Conservation (phyloP, 2,113 vertebrate genomes). For the Ranitomeya variabilis region DNA sequence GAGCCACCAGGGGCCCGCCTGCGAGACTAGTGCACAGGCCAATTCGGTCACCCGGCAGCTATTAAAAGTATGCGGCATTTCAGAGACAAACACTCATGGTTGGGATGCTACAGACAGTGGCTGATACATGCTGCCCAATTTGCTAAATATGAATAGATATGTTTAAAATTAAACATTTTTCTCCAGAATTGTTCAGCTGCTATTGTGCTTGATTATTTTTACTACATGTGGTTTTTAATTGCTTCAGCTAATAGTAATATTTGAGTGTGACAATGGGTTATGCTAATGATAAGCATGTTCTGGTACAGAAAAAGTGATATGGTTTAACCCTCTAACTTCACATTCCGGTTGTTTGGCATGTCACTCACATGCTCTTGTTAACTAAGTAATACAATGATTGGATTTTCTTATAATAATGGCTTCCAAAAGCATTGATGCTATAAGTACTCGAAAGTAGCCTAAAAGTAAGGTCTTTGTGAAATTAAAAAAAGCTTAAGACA, state of each 20-base stretch:
- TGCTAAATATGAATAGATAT: not conserved
- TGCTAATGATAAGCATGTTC: constrained; percentile 26
- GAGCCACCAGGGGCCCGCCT: no score
- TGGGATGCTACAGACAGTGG: no score
- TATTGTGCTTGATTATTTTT: not conserved
- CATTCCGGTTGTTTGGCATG: not conserved
- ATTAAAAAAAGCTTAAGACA: not conserved
- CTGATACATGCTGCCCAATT: no score
- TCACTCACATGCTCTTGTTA: not conserved
- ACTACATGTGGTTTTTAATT: not conserved
- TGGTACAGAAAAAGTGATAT: not conserved
- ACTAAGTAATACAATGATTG: not conserved
- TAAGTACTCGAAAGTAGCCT: not conserved
- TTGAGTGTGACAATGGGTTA: not conserved
- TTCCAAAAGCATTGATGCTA: not conserved
- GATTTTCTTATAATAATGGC: not conserved
- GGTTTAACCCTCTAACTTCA: constrained; percentile 3
- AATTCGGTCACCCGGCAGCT: no score
- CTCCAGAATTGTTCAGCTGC: not conserved
- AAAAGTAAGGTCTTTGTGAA: not conserved
- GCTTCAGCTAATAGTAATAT: not conserved
- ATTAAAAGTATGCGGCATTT: no score
- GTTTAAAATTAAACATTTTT: not conserved
- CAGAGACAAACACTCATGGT: no score
- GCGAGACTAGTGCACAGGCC: no score